Evolutionary conservation across 2,113 vertebrate species (phyloP).

Genomic region (Triplophysa tibetana): DNA sequence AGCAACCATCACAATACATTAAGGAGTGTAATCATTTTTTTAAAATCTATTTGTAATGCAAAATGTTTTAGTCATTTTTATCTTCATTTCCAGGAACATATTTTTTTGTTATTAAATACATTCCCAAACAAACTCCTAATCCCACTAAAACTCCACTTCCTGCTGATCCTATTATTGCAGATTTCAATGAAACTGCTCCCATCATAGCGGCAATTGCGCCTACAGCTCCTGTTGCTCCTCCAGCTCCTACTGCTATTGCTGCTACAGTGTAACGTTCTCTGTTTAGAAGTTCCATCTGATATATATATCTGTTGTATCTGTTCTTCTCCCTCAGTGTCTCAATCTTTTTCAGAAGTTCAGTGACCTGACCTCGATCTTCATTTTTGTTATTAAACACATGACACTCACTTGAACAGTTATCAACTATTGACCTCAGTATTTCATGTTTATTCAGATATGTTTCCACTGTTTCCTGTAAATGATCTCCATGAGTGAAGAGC

Average conservation of each 20-base stretch:
- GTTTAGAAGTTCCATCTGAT: neutral
- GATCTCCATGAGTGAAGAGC: slow-evolving; percentile 54
- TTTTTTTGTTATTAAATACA: too few species aligned
- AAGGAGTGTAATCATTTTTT: too few species aligned
- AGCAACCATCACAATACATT: too few species aligned
- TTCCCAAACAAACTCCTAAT: too few species aligned
- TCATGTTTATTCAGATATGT: neutral
- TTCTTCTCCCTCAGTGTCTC: slow-evolving; percentile 7
- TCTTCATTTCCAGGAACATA: too few species aligned
- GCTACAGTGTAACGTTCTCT: neutral
- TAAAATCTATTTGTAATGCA: too few species aligned
- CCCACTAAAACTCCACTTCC: too few species aligned
- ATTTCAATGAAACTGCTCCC: too few species aligned
- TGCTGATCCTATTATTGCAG: too few species aligned
- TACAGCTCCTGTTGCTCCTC: neutral
- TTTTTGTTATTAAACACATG: slow-evolving; percentile 42
- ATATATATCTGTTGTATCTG: neutral
- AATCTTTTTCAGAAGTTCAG: slow-evolving; percentile 21
- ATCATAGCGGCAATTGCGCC: too few species aligned
- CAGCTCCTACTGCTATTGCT: neutral
- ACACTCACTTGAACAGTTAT: neutral
- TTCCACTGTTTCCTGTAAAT: neutral
- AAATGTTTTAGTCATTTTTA: too few species aligned
- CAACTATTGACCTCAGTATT: neutral
- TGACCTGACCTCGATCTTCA: neutral